Base-by-base conservation (phyloP, 2,888 invertebrate genomes). In the Halocaridina rubra region DNA sequence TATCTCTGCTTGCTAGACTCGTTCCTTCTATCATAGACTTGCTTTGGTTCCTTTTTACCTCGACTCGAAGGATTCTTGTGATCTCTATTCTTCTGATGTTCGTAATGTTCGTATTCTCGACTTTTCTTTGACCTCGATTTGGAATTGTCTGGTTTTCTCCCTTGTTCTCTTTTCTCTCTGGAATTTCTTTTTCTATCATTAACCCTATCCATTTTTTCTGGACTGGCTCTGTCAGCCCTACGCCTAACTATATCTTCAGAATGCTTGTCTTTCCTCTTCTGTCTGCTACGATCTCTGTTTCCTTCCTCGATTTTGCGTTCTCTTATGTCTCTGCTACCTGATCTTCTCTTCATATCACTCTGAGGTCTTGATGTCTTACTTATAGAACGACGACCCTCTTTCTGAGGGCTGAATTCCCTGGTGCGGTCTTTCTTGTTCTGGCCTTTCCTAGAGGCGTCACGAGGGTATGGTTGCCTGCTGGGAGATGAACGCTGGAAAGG, bases 401-500 rank as follows among this genome's bases (percentile, higher is more conserved):
- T 61, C 3, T 46, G 27, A 5, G 46, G 27, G n/a, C 19, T 29
- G 16, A 39, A 19, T n/a, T 72, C 77, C 24, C 61, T 59, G n/a
- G n/a, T 57, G n/a, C 19, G 57, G 13, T 13, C 46, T 8, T 39
- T 32, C 27, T 71, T 53, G 16, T 53, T 59, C 8, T 33, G 71
- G 46, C 59, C 72, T 27, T 72, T 13, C n/a, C 19, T 3, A 24
- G 72, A 72, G 27, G 57, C 3, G 29, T 72, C 78, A 30, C 46
- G 71, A 10, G 24, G 30, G 22, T 57, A 69, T 3, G 72, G 27
- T 30, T 84, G 72, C 29, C 69, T 78, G 72, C 71, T 78, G 22
- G 82, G 72, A 10, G 82, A 84, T 8, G 82, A 27, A 22, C 82
- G 77, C 2, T 78, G 76, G 16, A 59, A 19, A n/a, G 81, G 75